phyloP scores from a whole-genome alignment of 2,113 vertebrate genomes.

The Saccopteryx leptura region DNA sequence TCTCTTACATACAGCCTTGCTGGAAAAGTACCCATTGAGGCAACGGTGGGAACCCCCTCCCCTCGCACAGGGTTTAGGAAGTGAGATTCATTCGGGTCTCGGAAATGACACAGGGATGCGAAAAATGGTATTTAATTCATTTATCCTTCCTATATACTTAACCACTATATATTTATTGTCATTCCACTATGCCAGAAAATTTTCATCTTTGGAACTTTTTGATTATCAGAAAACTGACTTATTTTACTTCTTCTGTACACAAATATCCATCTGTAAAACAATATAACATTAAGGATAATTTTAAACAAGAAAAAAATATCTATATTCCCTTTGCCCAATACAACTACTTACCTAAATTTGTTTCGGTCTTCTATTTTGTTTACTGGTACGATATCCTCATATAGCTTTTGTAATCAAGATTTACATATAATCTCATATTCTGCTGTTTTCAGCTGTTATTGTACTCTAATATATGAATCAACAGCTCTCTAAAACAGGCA shows the following conservation, averaged over 20 bases:
- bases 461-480: neutral
- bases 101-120: neutral
- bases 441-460: neutral
- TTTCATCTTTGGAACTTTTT: neutral
- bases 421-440: neutral
- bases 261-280: conserved; percentile 24
- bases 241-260: conserved; percentile 20
- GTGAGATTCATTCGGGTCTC: neutral
- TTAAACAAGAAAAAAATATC: neutral
- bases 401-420: neutral
- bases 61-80: neutral
- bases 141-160: neutral
- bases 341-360: neutral
- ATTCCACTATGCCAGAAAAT: neutral
- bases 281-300: neutral
- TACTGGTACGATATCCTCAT: too few relatives aligned
- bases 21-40: neutral
- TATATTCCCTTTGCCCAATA: neutral
- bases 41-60: accelerated
- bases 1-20: too few relatives aligned
- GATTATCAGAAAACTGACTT: neutral
- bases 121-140: neutral
- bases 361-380: neutral
- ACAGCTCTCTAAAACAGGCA: neutral
- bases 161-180: neutral